Conservation (phyloP, 2,797 vertebrate species). For the Typhlichthys subterraneus region DNA sequence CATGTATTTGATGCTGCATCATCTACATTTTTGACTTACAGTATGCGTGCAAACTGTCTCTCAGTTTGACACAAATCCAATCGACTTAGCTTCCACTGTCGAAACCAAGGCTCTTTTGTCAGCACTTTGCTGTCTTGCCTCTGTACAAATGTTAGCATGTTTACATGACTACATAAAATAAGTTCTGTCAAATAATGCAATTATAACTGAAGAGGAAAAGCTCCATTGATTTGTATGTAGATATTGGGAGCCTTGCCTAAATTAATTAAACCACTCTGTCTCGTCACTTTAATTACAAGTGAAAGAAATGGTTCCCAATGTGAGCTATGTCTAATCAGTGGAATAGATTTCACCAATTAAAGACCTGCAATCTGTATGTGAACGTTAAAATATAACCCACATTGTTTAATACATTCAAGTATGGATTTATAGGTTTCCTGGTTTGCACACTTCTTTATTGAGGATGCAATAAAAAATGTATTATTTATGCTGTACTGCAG, state of each 20-base stretch:
- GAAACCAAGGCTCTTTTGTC: slow-evolving; percentile 11
- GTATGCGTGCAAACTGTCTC: slow-evolving; percentile 4
- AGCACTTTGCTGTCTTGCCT: slow-evolving; percentile 1
- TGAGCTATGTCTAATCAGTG: slow-evolving; percentile 75
- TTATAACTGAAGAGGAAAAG: slow-evolving; percentile 43
- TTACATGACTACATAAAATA: slow-evolving; percentile 49
- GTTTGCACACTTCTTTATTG: slow-evolving; percentile 12
- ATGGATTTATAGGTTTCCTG: slow-evolving; percentile 64
- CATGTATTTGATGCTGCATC: slow-evolving; percentile 17
- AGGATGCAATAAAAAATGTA: too few relatives aligned
- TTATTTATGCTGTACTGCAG: too few relatives aligned
- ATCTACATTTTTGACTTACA: slow-evolving; percentile 34
- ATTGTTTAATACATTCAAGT: slow-evolving; percentile 64
- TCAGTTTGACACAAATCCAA: slow-evolving; percentile 26
- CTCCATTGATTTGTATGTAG: slow-evolving; percentile 59
- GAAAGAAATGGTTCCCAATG: slow-evolving; percentile 71
- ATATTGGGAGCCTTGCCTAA: slow-evolving; percentile 43
- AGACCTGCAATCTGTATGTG: slow-evolving; percentile 59
- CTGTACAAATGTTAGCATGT: slow-evolving; percentile 12
- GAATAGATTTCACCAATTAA: slow-evolving; percentile 75
- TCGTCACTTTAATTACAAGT: slow-evolving; percentile 75
- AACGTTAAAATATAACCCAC: slow-evolving; percentile 53
- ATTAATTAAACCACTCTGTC: slow-evolving; percentile 68
- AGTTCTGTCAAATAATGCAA: slow-evolving; percentile 27
- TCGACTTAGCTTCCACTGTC: slow-evolving; percentile 27